Evolutionary conservation across 2,113 vertebrate genomes (phyloP).

Genomic region (Sinocyclocheilus maitianheensis): DNA sequence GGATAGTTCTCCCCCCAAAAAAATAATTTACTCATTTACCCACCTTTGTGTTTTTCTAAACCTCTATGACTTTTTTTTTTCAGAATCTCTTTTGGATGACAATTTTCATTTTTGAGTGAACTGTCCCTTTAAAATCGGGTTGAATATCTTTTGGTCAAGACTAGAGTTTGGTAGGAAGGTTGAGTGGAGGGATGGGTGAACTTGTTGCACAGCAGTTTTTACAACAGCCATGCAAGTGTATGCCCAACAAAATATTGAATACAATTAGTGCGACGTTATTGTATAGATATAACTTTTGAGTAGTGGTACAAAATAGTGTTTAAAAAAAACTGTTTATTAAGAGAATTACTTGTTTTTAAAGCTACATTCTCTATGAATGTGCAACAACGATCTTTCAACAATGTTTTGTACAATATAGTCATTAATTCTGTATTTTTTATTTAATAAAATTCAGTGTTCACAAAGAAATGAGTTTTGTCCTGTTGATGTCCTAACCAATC

Average conservation of each 20-base stretch:
- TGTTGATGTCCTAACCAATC: neutral
- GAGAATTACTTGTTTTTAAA: constrained; percentile 18
- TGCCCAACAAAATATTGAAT: neutral
- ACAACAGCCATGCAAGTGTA: neutral
- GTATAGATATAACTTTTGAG: neutral
- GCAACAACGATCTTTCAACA: constrained; percentile 35
- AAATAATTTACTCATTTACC: neutral
- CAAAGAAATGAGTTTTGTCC: neutral
- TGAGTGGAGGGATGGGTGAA: neutral
- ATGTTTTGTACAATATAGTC: constrained; percentile 67
- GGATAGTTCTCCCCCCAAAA: neutral
- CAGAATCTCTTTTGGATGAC: neutral
- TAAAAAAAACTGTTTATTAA: constrained; percentile 22
- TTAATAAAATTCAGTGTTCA: constrained; percentile 68
- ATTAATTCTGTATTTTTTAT: constrained; percentile 62
- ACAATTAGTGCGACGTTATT: neutral
- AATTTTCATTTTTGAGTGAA: neutral
- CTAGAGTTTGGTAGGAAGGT: neutral
- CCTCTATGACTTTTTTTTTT: neutral
- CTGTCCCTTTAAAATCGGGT: neutral
- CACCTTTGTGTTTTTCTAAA: neutral
- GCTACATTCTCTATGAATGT: constrained; percentile 25
- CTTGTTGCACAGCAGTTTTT: constrained; percentile 46
- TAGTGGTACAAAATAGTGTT: neutral
- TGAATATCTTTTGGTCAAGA: constrained; percentile 1